phyloP scores from a whole-genome alignment of 2,797 vertebrate genomes.

The Onychomys torridus region DNA sequence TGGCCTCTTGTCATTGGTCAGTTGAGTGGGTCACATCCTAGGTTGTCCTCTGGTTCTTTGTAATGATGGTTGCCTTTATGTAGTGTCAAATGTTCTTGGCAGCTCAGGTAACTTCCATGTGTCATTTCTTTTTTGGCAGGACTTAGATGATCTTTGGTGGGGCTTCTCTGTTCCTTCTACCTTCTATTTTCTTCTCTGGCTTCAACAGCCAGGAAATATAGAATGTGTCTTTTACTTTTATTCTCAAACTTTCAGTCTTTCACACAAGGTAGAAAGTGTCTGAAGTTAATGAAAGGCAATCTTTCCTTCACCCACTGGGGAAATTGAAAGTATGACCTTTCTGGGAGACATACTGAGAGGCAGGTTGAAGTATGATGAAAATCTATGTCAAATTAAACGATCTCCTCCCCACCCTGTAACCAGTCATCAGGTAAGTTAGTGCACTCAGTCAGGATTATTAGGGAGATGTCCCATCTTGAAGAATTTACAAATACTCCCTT shows the following conservation, averaged over 20 bases:
- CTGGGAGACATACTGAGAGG: constrained; percentile 60
- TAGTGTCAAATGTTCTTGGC: constrained; percentile 41
- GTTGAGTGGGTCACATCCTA: not conserved
- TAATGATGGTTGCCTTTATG: constrained; percentile 38
- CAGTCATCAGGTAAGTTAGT: constrained; percentile 50
- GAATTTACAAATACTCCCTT: constrained; percentile 70
- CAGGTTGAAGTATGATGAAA: constrained; percentile 67
- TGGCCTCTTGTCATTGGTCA: not conserved
- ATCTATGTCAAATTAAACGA: constrained; percentile 67
- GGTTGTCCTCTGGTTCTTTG: not conserved
- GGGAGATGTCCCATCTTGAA: not conserved
- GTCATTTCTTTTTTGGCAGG: constrained; percentile 2
- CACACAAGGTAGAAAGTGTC: constrained; percentile 72
- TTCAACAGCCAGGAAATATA: constrained; percentile 25
- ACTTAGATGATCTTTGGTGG: not conserved
- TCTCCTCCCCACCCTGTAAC: not conserved
- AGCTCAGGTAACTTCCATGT: constrained; percentile 16
- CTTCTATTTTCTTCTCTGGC: constrained; percentile 9
- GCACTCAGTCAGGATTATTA: constrained; percentile 31
- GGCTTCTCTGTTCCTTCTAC: constrained; percentile 47
- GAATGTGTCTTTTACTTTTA: constrained; percentile 65
- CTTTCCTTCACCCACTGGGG: constrained; percentile 73
- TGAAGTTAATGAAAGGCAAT: constrained; percentile 79
- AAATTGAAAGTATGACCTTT: constrained; percentile 80
- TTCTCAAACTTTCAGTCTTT: constrained; percentile 71